phyloP scores from a whole-genome alignment of 2,797 vertebrate genomes.

The Rhinophrynus dorsalis region DNA sequence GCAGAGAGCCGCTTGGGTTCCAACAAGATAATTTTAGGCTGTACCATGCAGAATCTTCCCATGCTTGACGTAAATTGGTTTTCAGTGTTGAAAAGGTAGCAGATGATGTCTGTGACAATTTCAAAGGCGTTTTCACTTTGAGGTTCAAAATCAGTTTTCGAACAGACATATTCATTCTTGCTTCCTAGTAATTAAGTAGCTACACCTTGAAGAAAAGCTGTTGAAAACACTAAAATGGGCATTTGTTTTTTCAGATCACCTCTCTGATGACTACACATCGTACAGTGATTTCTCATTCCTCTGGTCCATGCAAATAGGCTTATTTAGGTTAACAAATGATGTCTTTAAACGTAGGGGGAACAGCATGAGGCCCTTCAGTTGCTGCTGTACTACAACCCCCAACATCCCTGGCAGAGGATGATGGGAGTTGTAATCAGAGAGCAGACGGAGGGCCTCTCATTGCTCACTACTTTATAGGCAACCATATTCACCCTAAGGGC shows the following conservation, averaged over 20 bases:
- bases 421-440: too few species aligned
- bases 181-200: conserved; percentile 37
- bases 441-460: too few species aligned
- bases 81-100: conserved; percentile 42
- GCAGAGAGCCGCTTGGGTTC: conserved; percentile 46
- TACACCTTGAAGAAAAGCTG: conserved; percentile 12
- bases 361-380: too few species aligned
- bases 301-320: neutral
- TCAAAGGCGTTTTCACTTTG: conserved; percentile 42
- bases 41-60: conserved; percentile 41
- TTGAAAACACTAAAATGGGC: conserved; percentile 1
- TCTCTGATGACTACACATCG: neutral
- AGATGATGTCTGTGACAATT: conserved; percentile 34
- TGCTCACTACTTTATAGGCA: too few species aligned
- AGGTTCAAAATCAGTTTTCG: conserved; percentile 36
- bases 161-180: conserved; percentile 34
- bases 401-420: too few species aligned
- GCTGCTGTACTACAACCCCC: too few species aligned
- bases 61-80: conserved; percentile 48
- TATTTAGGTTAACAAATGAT: too few species aligned
- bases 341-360: too few species aligned
- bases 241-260: neutral
- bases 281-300: neutral
- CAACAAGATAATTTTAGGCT: conserved; percentile 48
- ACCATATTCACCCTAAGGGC: too few species aligned